Percentiles rank a stretch among this genome's conserved stretches.
Evolutionary conservation across 2,888 invertebrate species (phyloP).

Genomic region (Chymomyza amoena): DNA sequence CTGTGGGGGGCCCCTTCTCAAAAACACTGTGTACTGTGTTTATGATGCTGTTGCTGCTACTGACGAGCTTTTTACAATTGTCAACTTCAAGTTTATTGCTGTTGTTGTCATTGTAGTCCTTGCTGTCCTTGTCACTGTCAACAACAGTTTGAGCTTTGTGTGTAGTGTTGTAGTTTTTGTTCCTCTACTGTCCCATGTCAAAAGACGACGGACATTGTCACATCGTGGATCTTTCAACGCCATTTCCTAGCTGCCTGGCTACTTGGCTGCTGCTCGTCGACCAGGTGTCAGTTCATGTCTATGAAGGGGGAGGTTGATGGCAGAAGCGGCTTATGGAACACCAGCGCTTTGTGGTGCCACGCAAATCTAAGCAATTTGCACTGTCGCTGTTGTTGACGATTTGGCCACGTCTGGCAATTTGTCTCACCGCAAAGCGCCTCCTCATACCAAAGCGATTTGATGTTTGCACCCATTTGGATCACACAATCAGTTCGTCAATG

Average conservation of each 20-base stretch:
- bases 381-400: slow-evolving; percentile 50
- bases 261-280: slow-evolving; percentile 24
- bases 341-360: slow-evolving; percentile 54
- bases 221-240: slow-evolving; percentile 79
- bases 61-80: slow-evolving; percentile 57
- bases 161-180: slow-evolving; percentile 47
- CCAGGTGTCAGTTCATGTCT: neutral
- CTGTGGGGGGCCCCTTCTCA: slow-evolving; percentile 28
- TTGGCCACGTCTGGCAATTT: slow-evolving; percentile 39
- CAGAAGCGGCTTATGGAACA: neutral
- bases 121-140: slow-evolving; percentile 54
- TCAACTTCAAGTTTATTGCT: slow-evolving; percentile 67
- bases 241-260: slow-evolving; percentile 27
- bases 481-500: neutral
- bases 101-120: slow-evolving; percentile 39
- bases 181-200: slow-evolving; percentile 53
- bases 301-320: neutral
- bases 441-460: neutral
- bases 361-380: slow-evolving; percentile 68
- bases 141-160: slow-evolving; percentile 70
- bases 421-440: slow-evolving; percentile 53
- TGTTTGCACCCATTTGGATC: neutral
- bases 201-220: slow-evolving; percentile 70
- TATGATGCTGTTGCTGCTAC: slow-evolving; percentile 23
- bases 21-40: slow-evolving; percentile 28